phyloP scores from a whole-genome alignment of 2,113 vertebrate species.

The Astatotilapia flaviijosephi region DNA sequence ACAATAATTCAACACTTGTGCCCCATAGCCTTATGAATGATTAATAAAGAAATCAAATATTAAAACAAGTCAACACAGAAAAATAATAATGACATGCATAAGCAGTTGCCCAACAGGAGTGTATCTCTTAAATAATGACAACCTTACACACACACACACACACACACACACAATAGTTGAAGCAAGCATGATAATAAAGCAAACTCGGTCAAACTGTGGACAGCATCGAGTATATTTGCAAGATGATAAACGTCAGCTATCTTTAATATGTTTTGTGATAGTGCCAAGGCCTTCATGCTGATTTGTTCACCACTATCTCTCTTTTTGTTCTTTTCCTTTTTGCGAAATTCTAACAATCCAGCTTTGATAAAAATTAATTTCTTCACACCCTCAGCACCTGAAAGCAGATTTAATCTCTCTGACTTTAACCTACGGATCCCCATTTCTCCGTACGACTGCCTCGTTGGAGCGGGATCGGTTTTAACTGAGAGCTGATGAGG shows the following conservation, averaged over 20 bases:
- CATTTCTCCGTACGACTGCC: background rate
- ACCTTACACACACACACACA: background rate
- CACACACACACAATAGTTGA: conserved; percentile 6
- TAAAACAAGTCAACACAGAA: conserved; percentile 58
- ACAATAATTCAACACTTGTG: conserved; percentile 38
- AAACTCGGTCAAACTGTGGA: background rate
- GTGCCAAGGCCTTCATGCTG: background rate
- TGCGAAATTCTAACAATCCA: background rate
- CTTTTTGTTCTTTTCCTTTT: background rate
- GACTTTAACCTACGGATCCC: background rate
- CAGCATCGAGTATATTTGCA: background rate
- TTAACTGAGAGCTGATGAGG: conserved; percentile 59
- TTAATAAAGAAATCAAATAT: conserved; percentile 67
- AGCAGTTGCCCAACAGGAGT: conserved; percentile 13
- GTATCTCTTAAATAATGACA: conserved; percentile 30
- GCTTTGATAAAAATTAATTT: background rate
- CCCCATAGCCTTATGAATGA: conserved; percentile 42
- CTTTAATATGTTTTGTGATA: background rate
- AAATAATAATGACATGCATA: conserved; percentile 40
- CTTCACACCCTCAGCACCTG: background rate
- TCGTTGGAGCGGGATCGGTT: conserved; percentile 50
- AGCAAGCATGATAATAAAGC: background rate
- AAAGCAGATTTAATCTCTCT: background rate
- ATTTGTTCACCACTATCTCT: background rate
- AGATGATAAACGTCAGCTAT: background rate